Evolutionary conservation across 2,113 vertebrate genomes (phyloP).

Genomic region (Psilopsiagon aymara): DNA sequence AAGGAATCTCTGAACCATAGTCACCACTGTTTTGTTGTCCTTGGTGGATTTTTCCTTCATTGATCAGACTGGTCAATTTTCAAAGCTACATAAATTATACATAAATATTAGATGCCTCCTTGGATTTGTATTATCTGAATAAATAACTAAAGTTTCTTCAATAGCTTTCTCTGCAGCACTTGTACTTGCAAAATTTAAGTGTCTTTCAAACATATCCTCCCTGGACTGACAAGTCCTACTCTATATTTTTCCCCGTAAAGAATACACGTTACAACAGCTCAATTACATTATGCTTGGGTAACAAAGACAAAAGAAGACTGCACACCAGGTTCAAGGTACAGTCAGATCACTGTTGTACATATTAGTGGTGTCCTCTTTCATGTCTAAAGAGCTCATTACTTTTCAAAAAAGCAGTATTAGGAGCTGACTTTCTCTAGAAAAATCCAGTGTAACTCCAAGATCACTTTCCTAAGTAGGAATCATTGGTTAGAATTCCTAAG

Average conservation of each 20-base stretch:
- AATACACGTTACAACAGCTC: background rate
- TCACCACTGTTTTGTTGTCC: rapidly evolving
- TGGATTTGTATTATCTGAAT: background rate
- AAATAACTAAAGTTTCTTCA: background rate
- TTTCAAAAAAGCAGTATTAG: background rate
- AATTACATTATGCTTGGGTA: background rate
- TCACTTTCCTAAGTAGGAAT: background rate
- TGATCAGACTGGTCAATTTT: background rate
- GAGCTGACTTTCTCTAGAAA: background rate
- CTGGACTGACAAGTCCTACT: background rate
- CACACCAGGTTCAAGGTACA: background rate
- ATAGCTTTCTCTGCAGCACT: background rate
- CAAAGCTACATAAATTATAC: background rate
- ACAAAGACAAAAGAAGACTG: background rate
- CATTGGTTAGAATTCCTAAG: background rate
- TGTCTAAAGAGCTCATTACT: background rate
- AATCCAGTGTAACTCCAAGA: background rate
- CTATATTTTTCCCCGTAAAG: background rate
- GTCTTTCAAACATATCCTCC: background rate
- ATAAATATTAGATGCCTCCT: background rate
- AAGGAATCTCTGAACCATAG: background rate
- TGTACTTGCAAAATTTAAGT: background rate
- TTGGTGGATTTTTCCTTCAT: background rate
- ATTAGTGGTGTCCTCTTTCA: background rate
- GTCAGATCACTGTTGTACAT: background rate